Base-by-base conservation (phyloP, 2,888 invertebrate species). In the Chymomyza fuscimana region DNA sequence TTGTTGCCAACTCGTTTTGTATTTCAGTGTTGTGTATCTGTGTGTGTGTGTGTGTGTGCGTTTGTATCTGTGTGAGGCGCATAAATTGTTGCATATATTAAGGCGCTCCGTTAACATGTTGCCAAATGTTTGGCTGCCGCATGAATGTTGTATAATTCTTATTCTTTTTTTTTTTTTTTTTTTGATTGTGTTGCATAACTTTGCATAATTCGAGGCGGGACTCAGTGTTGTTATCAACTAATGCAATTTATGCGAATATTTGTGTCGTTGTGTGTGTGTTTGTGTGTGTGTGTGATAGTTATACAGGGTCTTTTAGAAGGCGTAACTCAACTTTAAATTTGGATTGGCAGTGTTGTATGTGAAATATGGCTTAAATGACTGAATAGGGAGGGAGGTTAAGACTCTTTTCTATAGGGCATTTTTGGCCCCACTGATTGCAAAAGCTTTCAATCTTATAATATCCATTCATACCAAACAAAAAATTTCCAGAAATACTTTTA, bases 81-180 rank as follows among this genome's bases (percentile, higher is more conserved):
- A 83, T 82, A 82, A 86, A 82, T 83, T 86, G 86, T 78, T 84
- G 84, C 78, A 82, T 85, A 82, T 82, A 78, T 78, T 67, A 82
- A 77, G 80, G 74, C 80, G 70, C 78, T 36, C 36, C 32, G 12
- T 36, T 60, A 6, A 15, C 60, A 36, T 19, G 9, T 25, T 16
- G 32, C 25, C 36, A 15, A 60, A 60, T 29, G 15, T 54, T 54
- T 16, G 16, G 19, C 54, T 15, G 40, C 40, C 40, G 12, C 40
- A 46, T 19, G 29, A 58, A 25, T 25, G 58, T 15, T 58, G 58
- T 15, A 9, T 58, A 25, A 19, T 15, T 15, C 15, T 58, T 15
- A 22, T 5, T 40, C 10, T 16, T 36, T 32, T 29, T 15, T 9
- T 58, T n/a, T 76, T 72, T 78, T 65, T 64, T 72, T 73, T 73